These are phyloP conservation scores for Scrobipalpa costella DNA, from an alignment of 2,888 invertebrate genomes.

Conservation along the genomic window DNA sequence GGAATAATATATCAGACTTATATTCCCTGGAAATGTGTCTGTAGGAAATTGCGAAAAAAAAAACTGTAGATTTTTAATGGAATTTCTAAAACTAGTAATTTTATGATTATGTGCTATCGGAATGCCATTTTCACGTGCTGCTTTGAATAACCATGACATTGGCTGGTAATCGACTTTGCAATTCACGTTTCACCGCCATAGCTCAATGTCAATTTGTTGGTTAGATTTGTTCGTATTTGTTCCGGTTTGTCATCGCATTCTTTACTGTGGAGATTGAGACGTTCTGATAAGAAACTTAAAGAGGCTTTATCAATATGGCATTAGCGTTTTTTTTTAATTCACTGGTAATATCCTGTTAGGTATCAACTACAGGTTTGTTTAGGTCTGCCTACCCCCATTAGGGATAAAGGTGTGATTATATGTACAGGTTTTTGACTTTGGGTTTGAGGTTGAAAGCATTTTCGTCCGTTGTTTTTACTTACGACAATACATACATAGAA, in stretches of 20 bases:
- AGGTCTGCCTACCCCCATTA: no score
- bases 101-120: neutral
- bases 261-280: neutral
- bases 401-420: no score
- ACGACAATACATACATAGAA: no score
- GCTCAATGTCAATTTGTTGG: neutral
- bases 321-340: neutral
- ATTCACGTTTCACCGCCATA: neutral
- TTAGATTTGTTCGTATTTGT: neutral
- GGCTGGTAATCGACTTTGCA: neutral
- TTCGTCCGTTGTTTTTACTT: no score
- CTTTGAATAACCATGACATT: conserved; percentile 9
- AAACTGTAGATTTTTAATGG: neutral
- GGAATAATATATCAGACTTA: no score
- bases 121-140: conserved; percentile 7
- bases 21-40: no score
- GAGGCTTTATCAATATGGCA: neutral
- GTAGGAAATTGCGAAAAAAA: no score
- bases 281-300: no score
- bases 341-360: no score
- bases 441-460: no score
- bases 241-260: conserved; percentile 10
- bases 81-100: neutral
- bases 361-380: no score
- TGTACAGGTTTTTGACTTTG: no score